Base-by-base conservation (phyloP, 2,888 invertebrate species). In the Parochlus steinenii region DNA sequence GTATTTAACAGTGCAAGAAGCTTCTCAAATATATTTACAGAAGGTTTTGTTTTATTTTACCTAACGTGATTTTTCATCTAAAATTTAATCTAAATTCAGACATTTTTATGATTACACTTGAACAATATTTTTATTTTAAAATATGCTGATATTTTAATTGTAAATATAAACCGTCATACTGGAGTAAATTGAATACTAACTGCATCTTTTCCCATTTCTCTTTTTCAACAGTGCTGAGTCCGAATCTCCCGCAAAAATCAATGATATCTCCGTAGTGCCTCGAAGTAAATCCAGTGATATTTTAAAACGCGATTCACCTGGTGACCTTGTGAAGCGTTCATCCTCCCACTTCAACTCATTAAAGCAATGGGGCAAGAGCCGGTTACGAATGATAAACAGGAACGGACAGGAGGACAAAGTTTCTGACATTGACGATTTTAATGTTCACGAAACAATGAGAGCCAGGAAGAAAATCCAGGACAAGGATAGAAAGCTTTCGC, bases 311-410 rank as follows among this genome's bases (percentile, higher is more conserved):
- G 65, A 69, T 48, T 69, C 70, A 43, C 66, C 71, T 27, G 64
- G 67, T 31, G 17, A 15, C 16, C 74, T 74, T 46, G 51, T 54
- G 39, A 65, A 65, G 51, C 63, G 63, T 43, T 56, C 58, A 47
- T 50, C 51, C 52, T 73, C 76, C 30, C 78, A 79, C 51, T 78
- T 86, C 55, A 80, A 81, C 54, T 76, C 77, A 17, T 59, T 86
- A 38, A 82, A 81, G 55, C 79, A 81, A 52, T 86, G 85, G 85
- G 81, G 85, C 38, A 75, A 75, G 52, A 81, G 72, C 47, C 69
- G 81, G 45, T 65, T 85, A 52, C 71, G 69, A 54, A 64, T 80
- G 50, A 78, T 82, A 49, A 74, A 74, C 46, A 67, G 71, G 55
- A 67, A 67, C 39, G 63, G 65, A 15, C 56, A 62, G 33, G 69